A percentile compares a stretch with the other conserved stretches of the same genome.
phyloP scores from a whole-genome alignment of 2,888 invertebrate genomes.

The Hartigia nigra region DNA sequence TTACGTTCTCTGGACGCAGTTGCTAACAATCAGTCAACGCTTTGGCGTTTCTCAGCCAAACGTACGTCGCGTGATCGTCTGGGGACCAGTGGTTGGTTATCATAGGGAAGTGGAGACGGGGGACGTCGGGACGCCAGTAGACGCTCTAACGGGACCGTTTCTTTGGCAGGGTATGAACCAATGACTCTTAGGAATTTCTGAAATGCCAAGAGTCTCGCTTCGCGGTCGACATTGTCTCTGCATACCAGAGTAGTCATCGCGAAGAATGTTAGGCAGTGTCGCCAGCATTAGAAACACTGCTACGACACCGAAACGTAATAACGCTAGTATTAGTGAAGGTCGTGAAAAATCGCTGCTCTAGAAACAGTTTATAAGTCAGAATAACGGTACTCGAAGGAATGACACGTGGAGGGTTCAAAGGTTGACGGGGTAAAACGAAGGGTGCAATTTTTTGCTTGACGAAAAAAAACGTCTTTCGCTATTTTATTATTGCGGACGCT shows the following conservation, averaged over 20 bases:
- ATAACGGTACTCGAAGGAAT: not conserved
- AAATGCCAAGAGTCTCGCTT: not conserved
- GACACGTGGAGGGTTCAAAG: not conserved
- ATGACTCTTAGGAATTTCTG: not conserved
- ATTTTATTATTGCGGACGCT: not conserved
- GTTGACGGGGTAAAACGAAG: not conserved
- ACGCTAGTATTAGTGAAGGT: not conserved
- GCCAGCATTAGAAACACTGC: not conserved
- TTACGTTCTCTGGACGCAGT: not conserved
- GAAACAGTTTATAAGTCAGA: not conserved
- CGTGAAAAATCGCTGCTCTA: not conserved
- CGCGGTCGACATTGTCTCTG: not conserved
- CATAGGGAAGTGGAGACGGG: not conserved
- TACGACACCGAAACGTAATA: not conserved
- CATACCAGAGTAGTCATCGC: not conserved
- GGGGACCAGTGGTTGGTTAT: not conserved
- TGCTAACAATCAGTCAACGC: conserved; percentile 1
- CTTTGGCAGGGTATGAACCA: conserved; percentile 4
- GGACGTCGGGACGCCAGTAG: not conserved
- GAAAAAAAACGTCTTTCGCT: not conserved
- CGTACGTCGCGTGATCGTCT: not conserved
- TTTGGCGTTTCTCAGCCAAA: not conserved
- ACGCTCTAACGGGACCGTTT: not conserved
- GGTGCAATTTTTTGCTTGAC: not conserved
- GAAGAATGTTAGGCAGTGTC: not conserved